These are phyloP conservation scores for Tor tambroides DNA, from an alignment of 2,113 vertebrate genomes.

Conservation along the genomic window DNA sequence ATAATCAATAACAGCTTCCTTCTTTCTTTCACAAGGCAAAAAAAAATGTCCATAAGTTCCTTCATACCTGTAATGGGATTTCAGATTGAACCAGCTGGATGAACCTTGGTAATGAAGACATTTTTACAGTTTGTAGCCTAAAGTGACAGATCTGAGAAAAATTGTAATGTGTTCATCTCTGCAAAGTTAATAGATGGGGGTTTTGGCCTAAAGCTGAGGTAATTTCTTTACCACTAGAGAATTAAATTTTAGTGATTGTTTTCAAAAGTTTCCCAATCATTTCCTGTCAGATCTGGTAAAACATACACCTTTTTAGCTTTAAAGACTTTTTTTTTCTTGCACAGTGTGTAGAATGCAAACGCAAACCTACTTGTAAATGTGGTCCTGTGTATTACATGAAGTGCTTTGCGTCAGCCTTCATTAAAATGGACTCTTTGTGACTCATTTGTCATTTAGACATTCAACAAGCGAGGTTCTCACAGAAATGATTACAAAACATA, in stretches of 20 bases:
- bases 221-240: neutral
- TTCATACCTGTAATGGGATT: neutral
- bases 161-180: neutral
- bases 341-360: neutral
- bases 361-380: neutral
- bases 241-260: neutral
- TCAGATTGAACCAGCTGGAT: neutral
- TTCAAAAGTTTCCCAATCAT: neutral
- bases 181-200: neutral
- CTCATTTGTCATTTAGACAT: conserved; percentile 24
- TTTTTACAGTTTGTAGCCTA: neutral
- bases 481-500: neutral
- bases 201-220: neutral
- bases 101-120: neutral
- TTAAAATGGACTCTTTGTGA: neutral
- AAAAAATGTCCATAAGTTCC: neutral
- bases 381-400: neutral
- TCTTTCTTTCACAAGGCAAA: neutral
- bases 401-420: neutral
- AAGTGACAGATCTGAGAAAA: neutral
- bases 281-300: neutral
- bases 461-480: neutral
- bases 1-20: neutral
- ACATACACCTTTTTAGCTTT: neutral
- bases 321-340: neutral